These are phyloP conservation scores for Limonius californicus DNA, from an alignment of 1,140 invertebrate genomes.

Conservation along the genomic window DNA sequence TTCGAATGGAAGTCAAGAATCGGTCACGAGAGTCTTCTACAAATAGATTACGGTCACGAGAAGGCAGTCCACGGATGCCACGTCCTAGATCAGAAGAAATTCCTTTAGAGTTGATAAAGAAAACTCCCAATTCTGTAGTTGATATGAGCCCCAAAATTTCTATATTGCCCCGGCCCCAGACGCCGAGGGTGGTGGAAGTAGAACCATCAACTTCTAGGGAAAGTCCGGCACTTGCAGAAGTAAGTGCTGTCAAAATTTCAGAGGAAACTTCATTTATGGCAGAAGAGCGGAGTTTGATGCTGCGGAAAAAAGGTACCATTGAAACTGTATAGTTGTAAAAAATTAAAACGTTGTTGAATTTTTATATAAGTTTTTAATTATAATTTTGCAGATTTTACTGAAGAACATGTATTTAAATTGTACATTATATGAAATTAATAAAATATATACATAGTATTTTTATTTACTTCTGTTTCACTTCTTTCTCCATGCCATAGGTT, in stretches of 20 bases:
- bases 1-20: conserved; percentile 27
- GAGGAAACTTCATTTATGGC: conserved; percentile 74
- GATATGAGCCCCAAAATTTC: conserved; percentile 46
- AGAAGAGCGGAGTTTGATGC: conserved; percentile 36
- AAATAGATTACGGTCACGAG: conserved; percentile 56
- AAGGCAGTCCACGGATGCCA: conserved; percentile 68
- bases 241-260: conserved; percentile 42
- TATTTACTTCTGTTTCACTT: too few species aligned
- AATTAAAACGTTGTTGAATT: background rate
- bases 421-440: too few species aligned
- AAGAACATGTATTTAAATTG: too few species aligned
- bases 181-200: conserved; percentile 30
- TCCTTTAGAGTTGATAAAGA: conserved; percentile 63
- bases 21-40: conserved; percentile 43
- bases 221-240: conserved; percentile 22
- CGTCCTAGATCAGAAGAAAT: conserved; percentile 77
- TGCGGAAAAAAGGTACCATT: conserved; percentile 57
- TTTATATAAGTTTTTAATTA: background rate
- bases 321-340: conserved; percentile 62
- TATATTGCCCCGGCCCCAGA: conserved; percentile 43
- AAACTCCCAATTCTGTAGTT: conserved; percentile 44
- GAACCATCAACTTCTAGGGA: conserved; percentile 22
- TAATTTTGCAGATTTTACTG: too few species aligned
- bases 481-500: too few species aligned
- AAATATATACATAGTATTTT: too few species aligned